phyloP scores from a whole-genome alignment of 37 sponge, comb jelly and placozoan genomes.

The Beroe forskalii region DNA sequence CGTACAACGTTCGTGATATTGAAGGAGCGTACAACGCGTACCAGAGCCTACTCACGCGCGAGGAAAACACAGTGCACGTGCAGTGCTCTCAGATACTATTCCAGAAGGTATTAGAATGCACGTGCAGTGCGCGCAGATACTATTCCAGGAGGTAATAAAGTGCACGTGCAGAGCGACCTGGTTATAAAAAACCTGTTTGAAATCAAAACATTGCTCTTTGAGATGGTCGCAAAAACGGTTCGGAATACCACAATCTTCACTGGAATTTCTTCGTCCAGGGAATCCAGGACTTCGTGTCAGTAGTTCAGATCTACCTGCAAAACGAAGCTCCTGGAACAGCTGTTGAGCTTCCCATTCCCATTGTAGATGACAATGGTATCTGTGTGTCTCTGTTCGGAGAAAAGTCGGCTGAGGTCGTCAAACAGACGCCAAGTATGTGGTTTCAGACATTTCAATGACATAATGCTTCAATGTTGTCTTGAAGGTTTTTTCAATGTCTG shows the following conservation, averaged over 20 bases:
- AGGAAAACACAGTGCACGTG: slow-evolving; percentile 20
- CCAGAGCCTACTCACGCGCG: slow-evolving; percentile 16
- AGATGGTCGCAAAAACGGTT: too few species aligned
- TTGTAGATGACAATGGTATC: slow-evolving; percentile 15
- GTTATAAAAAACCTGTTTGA: too few species aligned
- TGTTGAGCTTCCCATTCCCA: slow-evolving; percentile 46
- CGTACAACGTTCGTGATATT: slow-evolving; percentile 38
- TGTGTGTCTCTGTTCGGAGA: slow-evolving; percentile 19
- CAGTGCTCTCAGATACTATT: slow-evolving; percentile 49
- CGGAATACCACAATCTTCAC: neutral
- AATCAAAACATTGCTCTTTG: too few species aligned
- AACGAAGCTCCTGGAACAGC: neutral
- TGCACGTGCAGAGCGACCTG: too few species aligned
- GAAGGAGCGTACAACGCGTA: slow-evolving; percentile 57
- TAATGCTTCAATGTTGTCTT: too few species aligned
- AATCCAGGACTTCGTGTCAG: slow-evolving; percentile 62
- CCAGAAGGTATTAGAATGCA: slow-evolving; percentile 27
- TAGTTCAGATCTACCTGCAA: slow-evolving; percentile 63
- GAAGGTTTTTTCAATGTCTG: too few species aligned
- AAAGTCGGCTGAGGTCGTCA: neutral
- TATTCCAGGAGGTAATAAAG: neutral
- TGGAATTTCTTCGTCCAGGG: neutral
- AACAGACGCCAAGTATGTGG: neutral
- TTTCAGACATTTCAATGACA: too few species aligned
- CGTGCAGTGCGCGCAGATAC: neutral